A percentile compares a stretch with the other conserved stretches of the same genome.
phyloP scores from a whole-genome alignment of 2,888 invertebrate genomes.

The Nephrocerus scutellatus region DNA sequence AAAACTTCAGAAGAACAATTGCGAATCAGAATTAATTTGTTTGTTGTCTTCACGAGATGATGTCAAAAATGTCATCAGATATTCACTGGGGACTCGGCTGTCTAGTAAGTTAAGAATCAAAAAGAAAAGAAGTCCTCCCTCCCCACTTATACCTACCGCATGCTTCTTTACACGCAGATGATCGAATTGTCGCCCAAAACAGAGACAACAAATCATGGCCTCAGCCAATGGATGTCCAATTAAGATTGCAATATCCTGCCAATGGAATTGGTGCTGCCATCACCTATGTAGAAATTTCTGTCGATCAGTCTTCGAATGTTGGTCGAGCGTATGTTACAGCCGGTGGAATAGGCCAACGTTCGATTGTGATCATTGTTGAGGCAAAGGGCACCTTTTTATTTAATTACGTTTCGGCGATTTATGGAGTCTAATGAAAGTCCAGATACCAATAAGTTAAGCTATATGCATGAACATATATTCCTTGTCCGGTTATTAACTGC shows the following conservation, averaged over 20 bases:
- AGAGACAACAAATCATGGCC: slow-evolving; percentile 15
- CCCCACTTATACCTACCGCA: not conserved
- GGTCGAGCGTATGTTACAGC: slow-evolving; percentile 24
- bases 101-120: slow-evolving; percentile 7
- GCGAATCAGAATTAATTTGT: slow-evolving; percentile 5
- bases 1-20: slow-evolving; percentile 2
- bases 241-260: slow-evolving; percentile 22
- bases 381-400: slow-evolving; percentile 20
- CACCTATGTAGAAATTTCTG: slow-evolving; percentile 23
- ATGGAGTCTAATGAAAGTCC: slow-evolving; percentile 18
- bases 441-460: no score
- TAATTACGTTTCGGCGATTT: slow-evolving; percentile 17
- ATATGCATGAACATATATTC: no score
- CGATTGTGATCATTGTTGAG: slow-evolving; percentile 23
- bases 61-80: slow-evolving; percentile 14
- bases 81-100: slow-evolving; percentile 14
- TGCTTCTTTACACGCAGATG: slow-evolving; percentile 16
- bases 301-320: slow-evolving; percentile 24
- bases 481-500: no score
- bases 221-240: slow-evolving; percentile 18
- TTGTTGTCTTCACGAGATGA: not conserved
- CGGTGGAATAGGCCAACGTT: slow-evolving; percentile 27
- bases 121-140: not conserved
- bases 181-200: slow-evolving; percentile 19
- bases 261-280: slow-evolving; percentile 22